Conservation (phyloP, 2,888 invertebrate genomes). For the Aphelenchoides bicaudatus region DNA sequence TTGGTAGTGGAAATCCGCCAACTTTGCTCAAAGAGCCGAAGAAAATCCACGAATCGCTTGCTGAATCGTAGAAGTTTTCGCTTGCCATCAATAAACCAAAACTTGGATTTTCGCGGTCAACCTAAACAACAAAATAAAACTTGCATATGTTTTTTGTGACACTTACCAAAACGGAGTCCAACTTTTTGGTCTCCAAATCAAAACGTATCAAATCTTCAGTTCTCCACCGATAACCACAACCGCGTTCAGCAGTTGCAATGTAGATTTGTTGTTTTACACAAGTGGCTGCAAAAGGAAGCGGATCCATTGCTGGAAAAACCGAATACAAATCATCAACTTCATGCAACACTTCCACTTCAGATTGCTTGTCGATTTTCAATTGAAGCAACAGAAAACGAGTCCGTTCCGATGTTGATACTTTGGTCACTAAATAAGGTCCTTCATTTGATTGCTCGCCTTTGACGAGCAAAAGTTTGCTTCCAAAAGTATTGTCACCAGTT, state of each 20-base stretch:
- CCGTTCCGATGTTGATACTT: neutral
- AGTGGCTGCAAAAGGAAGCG: slow-evolving; percentile 9
- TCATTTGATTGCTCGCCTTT: neutral
- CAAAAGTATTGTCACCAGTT: slow-evolving; percentile 12
- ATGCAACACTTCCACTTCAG: slow-evolving; percentile 1
- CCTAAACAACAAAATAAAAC: too few relatives aligned
- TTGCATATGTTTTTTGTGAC: neutral
- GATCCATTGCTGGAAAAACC: slow-evolving; percentile 9
- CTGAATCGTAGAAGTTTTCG: neutral
- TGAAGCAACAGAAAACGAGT: slow-evolving; percentile 9
- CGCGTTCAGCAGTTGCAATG: slow-evolving; percentile 15
- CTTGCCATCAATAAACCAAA: slow-evolving; percentile 7
- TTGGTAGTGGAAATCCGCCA: neutral
- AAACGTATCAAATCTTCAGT: slow-evolving; percentile 13
- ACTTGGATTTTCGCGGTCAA: neutral
- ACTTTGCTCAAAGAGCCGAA: neutral
- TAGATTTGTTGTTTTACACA: neutral
- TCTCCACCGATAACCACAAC: slow-evolving; percentile 18
- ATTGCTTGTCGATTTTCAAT: neutral
- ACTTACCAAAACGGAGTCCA: slow-evolving; percentile 3
- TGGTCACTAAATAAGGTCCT: slow-evolving; percentile 12
- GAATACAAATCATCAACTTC: neutral
- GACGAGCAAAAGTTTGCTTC: slow-evolving; percentile 12
- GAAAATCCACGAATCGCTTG: slow-evolving; percentile 3
- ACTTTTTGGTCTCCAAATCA: slow-evolving; percentile 1